These are phyloP conservation scores for Gobiocypris rarus DNA, from an alignment of 2,113 vertebrate species.

Conservation along the genomic window DNA sequence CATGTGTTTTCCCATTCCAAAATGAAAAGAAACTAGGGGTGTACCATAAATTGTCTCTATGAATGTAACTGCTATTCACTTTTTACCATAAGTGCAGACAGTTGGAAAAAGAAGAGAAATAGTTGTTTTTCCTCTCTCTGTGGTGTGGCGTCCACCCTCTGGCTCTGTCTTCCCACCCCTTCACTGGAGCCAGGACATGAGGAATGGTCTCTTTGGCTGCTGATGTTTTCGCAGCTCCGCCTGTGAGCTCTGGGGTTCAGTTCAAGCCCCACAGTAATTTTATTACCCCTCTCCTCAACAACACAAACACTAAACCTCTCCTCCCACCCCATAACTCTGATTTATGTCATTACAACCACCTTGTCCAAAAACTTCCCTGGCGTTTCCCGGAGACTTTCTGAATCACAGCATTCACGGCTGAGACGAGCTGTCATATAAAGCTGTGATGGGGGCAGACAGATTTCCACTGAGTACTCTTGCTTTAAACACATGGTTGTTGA, in stretches of 20 bases:
- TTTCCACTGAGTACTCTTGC: slow-evolving; percentile 1
- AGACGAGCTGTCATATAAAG: slow-evolving; percentile 16
- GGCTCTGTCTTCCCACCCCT: not conserved
- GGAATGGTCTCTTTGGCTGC: slow-evolving; percentile 20
- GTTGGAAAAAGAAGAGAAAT: slow-evolving; percentile 35
- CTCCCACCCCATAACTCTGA: not conserved
- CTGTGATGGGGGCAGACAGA: slow-evolving; percentile 16
- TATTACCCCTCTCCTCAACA: slow-evolving; percentile 28
- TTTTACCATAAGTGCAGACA: slow-evolving; percentile 28
- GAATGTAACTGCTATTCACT: slow-evolving; percentile 23
- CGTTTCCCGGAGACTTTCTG: slow-evolving; percentile 35
- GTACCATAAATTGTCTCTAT: slow-evolving; percentile 3
- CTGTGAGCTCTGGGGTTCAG: slow-evolving; percentile 12
- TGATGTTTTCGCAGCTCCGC: slow-evolving; percentile 21
- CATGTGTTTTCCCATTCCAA: not conserved
- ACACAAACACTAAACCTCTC: slow-evolving; percentile 28
- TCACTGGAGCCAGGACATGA: slow-evolving; percentile 28
- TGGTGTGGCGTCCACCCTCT: not conserved
- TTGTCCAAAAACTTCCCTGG: slow-evolving; percentile 10
- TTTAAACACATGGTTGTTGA: not conserved
- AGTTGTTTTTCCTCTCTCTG: slow-evolving; percentile 13
- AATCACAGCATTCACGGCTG: slow-evolving; percentile 30
- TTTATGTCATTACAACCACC: slow-evolving; percentile 17
- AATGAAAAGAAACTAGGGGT: slow-evolving; percentile 24
- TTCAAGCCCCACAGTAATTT: slow-evolving; percentile 31